Evolutionary conservation across 2,888 invertebrate genomes (phyloP), one percentile per base, ranked within the genome.

Genomic region (Lasioglossum morio): DNA sequence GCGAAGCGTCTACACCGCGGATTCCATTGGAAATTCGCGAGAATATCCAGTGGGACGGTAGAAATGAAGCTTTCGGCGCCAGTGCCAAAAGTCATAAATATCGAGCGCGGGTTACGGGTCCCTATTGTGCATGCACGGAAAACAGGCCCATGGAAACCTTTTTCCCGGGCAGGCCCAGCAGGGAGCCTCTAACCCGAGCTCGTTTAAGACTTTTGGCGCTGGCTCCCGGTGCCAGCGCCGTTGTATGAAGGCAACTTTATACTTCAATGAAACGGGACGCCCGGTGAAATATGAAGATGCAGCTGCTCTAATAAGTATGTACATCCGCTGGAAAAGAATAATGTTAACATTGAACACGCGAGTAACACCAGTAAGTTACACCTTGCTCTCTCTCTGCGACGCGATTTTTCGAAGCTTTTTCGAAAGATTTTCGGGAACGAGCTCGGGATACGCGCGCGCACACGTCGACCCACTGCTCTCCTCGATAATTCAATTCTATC

Each of bases 401-500:
- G 19, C 23, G 16, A 37, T 23, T 19, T n/a, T 46, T 4, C 19
- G 53, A 37, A 23, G 14, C 4, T 14, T 7, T 30, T 69, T 43
- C 73, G 34, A 53, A 79, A 34, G 48, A n/a, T 12, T 40, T 60
- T 12, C n/a, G 7, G 14, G n/a, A 48, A 46, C 63, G 16, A 19
- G 19, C n/a, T 7, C 23, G 48, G 30, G 27, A 30, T 37, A 53
- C 19, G 40, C 12, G 14, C 23, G 19, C 46, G 43, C 16, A 37
- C 75, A 30, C 46, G 60, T 48, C 60, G 63, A 40, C 48, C 23
- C 34, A 16, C 69, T n/a, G 60, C 34, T 43, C 48, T 53, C 48
- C 30, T 37, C 46, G 69, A 84, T 84, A 84, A 84, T 84, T 74
- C 77, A 63, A 84, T 84, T 83, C 70, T n/a, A 30, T 60, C 48